Base-by-base conservation (phyloP, 1,140 invertebrate genomes). In the Maconellicoccus hirsutus region DNA sequence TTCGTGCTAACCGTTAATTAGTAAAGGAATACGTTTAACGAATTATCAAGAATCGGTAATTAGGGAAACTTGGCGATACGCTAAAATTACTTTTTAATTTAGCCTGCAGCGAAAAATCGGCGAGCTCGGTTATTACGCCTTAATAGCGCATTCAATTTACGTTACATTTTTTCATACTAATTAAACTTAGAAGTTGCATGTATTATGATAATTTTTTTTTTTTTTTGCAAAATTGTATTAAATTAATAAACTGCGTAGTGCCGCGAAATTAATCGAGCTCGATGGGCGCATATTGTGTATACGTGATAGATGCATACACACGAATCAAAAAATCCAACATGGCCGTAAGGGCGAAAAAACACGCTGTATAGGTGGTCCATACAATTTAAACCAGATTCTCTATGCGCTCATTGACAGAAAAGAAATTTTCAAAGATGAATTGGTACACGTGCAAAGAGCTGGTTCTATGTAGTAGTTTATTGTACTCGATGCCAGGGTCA, bases 401-500 rank as follows among this genome's bases (percentile, higher is more conserved):
- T 22, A 14, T 16, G 7, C 25, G 22, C 52, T 22, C 21, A 25
- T 25, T 66, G 61, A 66, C 61, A 66, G 21, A 66, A 23, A 25
- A 66, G 22, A 66, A 66, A 25, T 25, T 66, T 23, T 12, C 8
- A 25, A 66, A 66, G 61, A 66, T 66, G 61, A 66, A 66, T 66
- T 66, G 61, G 61, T 66, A 66, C 61, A 66, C 61, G 61, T 66
- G 61, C 61, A 66, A 66, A 26, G 25, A 66, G 61, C 61, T 26
- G 19, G 61, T 66, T 66, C 19, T 26, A 16, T 66, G 19, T 26
- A 26, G 61, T 66, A 66, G 61, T 66, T 66, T 66, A 66, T 66
- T 66, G 61, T 66, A 66, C 61, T 66, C 61, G 25, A 66, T 66
- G 61, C 61, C 61, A 66, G 61, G 61, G 61, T 66, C 61, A 66